Conservation (phyloP, 2,888 invertebrate species). For the Papilio elwesi region DNA sequence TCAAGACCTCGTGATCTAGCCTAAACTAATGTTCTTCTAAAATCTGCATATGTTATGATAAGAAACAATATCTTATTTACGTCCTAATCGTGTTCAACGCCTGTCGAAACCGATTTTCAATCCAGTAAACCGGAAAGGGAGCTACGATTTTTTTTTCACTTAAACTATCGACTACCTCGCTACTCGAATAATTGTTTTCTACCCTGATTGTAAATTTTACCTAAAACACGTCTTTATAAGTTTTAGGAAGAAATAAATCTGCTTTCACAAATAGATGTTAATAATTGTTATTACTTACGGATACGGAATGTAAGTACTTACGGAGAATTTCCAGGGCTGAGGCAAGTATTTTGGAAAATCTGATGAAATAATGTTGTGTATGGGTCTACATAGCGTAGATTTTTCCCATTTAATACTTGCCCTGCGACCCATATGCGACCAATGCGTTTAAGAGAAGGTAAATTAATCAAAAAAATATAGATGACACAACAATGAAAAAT, state of each 20-base stretch:
- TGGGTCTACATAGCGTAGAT: conserved; percentile 68
- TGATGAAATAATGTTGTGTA: conserved; percentile 83
- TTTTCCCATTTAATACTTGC: conserved; percentile 80
- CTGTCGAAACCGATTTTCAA: no score
- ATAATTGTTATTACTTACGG: no score
- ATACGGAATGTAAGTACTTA: conserved; percentile 50
- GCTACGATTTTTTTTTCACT: neutral
- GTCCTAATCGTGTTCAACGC: no score
- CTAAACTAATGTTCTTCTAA: no score
- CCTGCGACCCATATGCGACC: conserved; percentile 65
- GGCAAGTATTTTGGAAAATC: conserved; percentile 79
- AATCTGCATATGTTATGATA: no score
- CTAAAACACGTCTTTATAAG: no score
- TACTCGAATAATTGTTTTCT: neutral
- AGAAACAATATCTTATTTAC: no score
- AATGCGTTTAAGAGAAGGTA: conserved; percentile 10
- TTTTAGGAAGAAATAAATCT: no score
- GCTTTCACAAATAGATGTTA: no score
- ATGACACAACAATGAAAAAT: conserved; percentile 1
- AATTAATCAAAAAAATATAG: conserved; percentile 19
- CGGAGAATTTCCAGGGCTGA: conserved; percentile 83
- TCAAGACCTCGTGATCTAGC: no score
- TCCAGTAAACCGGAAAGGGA: neutral
- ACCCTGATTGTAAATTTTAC: no score
- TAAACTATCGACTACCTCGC: neutral